Percentiles rank a stretch among this genome's conserved stretches.
phyloP scores from a whole-genome alignment of 2,888 invertebrate species.

The Penaeus monodon region DNA sequence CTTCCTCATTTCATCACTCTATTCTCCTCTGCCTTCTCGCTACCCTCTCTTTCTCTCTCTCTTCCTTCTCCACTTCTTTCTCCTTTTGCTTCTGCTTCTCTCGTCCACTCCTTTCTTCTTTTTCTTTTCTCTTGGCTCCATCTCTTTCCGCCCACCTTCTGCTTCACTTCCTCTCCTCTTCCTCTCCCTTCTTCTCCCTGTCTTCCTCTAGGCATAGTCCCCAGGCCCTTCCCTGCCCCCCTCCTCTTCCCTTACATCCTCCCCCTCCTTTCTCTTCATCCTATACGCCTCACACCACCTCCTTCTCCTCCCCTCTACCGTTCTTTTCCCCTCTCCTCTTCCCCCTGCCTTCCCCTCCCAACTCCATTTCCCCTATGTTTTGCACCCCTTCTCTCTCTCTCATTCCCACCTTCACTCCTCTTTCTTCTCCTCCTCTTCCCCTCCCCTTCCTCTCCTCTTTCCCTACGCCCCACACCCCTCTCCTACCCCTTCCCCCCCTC shows the following conservation, averaged over 20 bases:
- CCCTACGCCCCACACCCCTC: neutral
- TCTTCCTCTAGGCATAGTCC: no score
- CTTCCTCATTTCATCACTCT: neutral
- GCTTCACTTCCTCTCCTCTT: neutral
- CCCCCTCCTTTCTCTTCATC: neutral
- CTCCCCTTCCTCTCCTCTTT: neutral
- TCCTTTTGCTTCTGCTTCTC: neutral
- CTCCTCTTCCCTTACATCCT: neutral
- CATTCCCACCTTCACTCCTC: neutral
- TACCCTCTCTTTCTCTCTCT: neutral
- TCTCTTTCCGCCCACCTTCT: neutral
- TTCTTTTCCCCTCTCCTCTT: neutral
- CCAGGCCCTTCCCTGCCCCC: neutral
- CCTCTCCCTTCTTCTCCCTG: neutral
- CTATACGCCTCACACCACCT: neutral
- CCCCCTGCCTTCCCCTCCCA: neutral
- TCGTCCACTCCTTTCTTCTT: neutral
- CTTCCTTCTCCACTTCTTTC: neutral
- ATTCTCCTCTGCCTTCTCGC: neutral
- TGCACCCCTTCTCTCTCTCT: neutral
- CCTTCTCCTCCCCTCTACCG: neutral
- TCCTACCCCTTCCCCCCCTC: neutral
- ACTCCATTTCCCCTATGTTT: neutral
- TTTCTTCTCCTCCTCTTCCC: neutral
- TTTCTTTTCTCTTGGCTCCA: neutral